Evolutionary conservation across 2,113 vertebrate species (phyloP).

Genomic region (Psilopogon haemacephalus): DNA sequence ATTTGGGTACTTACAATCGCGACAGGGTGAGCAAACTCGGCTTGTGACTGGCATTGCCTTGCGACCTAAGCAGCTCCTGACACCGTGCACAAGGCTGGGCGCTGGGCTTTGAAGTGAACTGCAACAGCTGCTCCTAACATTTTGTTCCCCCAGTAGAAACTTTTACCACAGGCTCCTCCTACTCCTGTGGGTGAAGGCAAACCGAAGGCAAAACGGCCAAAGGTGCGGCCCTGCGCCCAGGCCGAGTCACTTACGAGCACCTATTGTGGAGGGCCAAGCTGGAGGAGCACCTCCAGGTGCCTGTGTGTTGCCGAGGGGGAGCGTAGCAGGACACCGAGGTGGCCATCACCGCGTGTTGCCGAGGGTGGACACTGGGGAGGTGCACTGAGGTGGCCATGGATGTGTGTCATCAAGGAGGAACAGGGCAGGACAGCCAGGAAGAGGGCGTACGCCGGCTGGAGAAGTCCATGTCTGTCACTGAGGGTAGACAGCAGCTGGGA

Average conservation of each 20-base stretch:
- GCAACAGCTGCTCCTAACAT: neutral
- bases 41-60: neutral
- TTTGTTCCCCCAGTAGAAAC: rapidly evolving
- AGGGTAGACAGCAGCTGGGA: neutral
- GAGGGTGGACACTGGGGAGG: neutral
- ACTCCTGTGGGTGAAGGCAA: neutral
- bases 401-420: rapidly evolving
- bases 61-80: neutral
- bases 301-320: too few species aligned
- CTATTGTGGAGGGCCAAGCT: rapidly evolving
- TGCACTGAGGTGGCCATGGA: neutral
- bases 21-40: neutral
- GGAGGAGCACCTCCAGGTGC: neutral
- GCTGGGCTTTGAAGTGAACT: neutral
- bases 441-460: too few species aligned
- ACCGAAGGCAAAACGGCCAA: neutral
- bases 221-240: rapidly evolving
- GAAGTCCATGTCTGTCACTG: rapidly evolving
- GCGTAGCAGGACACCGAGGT: rapidly evolving
- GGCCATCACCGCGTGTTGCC: rapidly evolving
- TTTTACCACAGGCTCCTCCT: neutral
- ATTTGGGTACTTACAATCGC: slow-evolving; percentile 31
- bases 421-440: neutral
- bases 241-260: rapidly evolving
- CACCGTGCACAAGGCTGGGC: rapidly evolving